phyloP scores from a whole-genome alignment of 2,113 vertebrate genomes.

The Gambusia affinis region DNA sequence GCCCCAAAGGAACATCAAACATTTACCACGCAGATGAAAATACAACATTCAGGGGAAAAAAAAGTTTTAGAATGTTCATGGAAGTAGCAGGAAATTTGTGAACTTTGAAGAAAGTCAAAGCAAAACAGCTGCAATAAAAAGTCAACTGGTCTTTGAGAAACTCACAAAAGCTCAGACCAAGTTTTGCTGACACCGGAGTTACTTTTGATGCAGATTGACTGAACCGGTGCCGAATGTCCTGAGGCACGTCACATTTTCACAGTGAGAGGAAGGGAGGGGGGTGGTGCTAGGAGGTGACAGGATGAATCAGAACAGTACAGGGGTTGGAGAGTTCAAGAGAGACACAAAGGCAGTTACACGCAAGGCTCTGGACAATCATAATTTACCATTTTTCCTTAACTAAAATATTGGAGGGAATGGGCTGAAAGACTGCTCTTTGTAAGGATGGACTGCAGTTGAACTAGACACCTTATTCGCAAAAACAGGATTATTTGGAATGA shows the following conservation, averaged over 20 bases:
- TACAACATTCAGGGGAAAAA: neutral
- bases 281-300: constrained; percentile 27
- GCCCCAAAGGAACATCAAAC: neutral
- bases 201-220: constrained; percentile 53
- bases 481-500: neutral
- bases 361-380: constrained; percentile 44
- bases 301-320: constrained; percentile 45
- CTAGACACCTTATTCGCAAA: neutral
- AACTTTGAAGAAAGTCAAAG: neutral
- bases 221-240: constrained; percentile 52
- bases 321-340: constrained; percentile 42
- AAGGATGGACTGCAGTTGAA: no score
- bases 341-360: constrained; percentile 59
- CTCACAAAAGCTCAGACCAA: constrained; percentile 54
- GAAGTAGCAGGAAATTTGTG: neutral
- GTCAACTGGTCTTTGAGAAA: constrained; percentile 22
- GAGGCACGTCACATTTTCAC: constrained; percentile 55
- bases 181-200: constrained; percentile 50
- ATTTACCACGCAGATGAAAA: neutral
- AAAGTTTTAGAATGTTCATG: neutral
- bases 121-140: neutral
- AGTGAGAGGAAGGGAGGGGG: constrained; percentile 25
- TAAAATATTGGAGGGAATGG: neutral
- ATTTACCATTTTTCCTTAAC: constrained; percentile 20
- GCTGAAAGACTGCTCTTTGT: neutral